Base-by-base conservation (phyloP, 2,797 vertebrate species). In the Girardinus metallicus region DNA sequence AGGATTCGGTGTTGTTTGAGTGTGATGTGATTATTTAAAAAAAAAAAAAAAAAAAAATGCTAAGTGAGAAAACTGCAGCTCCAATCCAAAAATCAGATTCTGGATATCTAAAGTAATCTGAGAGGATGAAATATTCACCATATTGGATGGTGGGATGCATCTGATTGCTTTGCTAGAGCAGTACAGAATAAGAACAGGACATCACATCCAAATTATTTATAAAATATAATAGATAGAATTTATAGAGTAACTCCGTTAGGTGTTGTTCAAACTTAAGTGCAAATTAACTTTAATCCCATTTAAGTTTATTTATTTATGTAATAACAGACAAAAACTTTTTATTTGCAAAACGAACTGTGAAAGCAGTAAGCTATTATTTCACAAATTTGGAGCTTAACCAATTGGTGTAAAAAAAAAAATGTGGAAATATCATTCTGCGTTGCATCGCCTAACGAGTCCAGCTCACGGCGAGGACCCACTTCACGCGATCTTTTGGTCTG, bases 401-500 rank as follows among this genome's bases (percentile, higher is more conserved):
- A 29, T 29, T 15, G 66, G 21, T 7, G 23, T 23, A 68, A 39
- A 62, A 34, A 34, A 34, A 16, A 34, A 43, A 9, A 66, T 26
- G 0, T 26, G 23, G 11, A 57, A 57, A 57, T 68, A 41, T 66
- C 4, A 41, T 43, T 43, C 41, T n/a, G 66, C 23, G n/a, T 70
- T 26, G 36, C 36, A 13, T n/a, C 23, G 23, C 4, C 10, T n/a
- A 15, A 70, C 23, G 74, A 84, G 55, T 74, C 77, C 47, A 79
- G 60, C 12, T 64, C 60, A 64, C 60, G 60, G 31, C 29, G 60
- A 36, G 43, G 81, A 47, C 80, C 53, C 79, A 57, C 36, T 87
- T 84, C 79, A 87, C 47, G 73, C 77, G 15, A 81, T 83, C 83
- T 70, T 73, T 68, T 75, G 51, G 77, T 70, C 78, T 76, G 71